These are phyloP conservation scores for Stenodera caucasica DNA, from an alignment of 2,888 invertebrate genomes.

Conservation along the genomic window DNA sequence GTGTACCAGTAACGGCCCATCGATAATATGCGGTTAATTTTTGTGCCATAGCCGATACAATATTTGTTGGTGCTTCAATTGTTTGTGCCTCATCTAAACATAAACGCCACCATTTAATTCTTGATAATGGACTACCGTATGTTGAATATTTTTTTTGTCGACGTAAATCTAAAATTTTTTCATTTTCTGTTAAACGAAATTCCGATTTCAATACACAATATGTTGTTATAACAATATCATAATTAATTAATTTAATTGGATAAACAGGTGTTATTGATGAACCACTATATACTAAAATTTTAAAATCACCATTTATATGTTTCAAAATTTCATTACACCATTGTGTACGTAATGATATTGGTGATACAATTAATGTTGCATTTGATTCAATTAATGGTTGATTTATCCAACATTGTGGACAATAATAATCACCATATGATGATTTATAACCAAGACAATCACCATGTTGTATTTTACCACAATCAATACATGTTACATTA, in stretches of 20 bases:
- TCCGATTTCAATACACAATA: slow-evolving; percentile 68
- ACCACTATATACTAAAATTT: slow-evolving; percentile 61
- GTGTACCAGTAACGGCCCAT: slow-evolving; percentile 77
- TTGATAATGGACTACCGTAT: slow-evolving; percentile 67
- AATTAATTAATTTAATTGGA: slow-evolving; percentile 64
- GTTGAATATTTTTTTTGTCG: slow-evolving; percentile 65
- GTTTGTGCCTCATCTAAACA: slow-evolving; percentile 81
- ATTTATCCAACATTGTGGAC: slow-evolving; percentile 68
- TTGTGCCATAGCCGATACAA: slow-evolving; percentile 66
- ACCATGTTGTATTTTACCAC: slow-evolving; percentile 65
- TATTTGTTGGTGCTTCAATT: slow-evolving; percentile 65
- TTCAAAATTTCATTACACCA: slow-evolving; percentile 72
- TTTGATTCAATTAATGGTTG: slow-evolving; percentile 59
- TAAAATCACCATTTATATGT: slow-evolving; percentile 60
- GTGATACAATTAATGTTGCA: slow-evolving; percentile 74
- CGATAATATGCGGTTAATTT: slow-evolving; percentile 63
- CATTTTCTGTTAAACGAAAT: slow-evolving; percentile 62
- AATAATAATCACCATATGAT: slow-evolving; percentile 57
- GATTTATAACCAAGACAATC: slow-evolving; percentile 62
- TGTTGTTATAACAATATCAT: slow-evolving; percentile 74
- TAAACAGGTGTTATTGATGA: slow-evolving; percentile 59
- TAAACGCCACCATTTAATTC: slow-evolving; percentile 76
- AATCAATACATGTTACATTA: slow-evolving; percentile 59
- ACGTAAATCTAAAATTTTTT: slow-evolving; percentile 36
- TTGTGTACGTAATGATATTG: slow-evolving; percentile 66